These are phyloP conservation scores for Actenoides hombroni DNA, from an alignment of 2,113 vertebrate species.

Conservation along the genomic window DNA sequence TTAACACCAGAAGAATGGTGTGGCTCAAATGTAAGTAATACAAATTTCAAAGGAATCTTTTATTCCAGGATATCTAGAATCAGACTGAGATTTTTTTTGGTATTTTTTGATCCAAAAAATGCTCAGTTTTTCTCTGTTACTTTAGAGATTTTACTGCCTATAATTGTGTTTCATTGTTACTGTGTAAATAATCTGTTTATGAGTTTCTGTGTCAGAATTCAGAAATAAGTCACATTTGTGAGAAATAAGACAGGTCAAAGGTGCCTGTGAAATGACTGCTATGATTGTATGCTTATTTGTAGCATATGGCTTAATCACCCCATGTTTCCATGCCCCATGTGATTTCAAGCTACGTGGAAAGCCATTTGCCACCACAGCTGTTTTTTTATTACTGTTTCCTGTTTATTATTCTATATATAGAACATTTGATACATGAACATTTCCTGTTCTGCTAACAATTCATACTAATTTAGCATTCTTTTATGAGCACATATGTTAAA, in stretches of 20 bases:
- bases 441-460: slow-evolving; percentile 13
- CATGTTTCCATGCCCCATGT: background rate
- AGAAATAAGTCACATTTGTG: background rate
- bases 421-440: background rate
- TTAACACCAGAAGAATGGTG: background rate
- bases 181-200: background rate
- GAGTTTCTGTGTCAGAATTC: background rate
- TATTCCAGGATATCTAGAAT: background rate
- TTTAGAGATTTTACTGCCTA: background rate
- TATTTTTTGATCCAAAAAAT: background rate
- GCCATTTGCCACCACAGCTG: background rate
- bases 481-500: background rate
- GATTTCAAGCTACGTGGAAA: background rate
- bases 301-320: background rate
- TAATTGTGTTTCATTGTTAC: background rate
- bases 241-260: background rate
- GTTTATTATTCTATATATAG: slow-evolving; percentile 24
- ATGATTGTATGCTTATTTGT: background rate
- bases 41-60: background rate
- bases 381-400: background rate
- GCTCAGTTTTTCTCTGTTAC: background rate
- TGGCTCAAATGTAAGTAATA: background rate
- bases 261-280: background rate
- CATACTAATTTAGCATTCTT: background rate
- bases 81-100: background rate